Evolutionary conservation across 2,888 invertebrate genomes (phyloP), one percentile per base, ranked within the genome.

Genomic region (Drosophila demipolita): DNA sequence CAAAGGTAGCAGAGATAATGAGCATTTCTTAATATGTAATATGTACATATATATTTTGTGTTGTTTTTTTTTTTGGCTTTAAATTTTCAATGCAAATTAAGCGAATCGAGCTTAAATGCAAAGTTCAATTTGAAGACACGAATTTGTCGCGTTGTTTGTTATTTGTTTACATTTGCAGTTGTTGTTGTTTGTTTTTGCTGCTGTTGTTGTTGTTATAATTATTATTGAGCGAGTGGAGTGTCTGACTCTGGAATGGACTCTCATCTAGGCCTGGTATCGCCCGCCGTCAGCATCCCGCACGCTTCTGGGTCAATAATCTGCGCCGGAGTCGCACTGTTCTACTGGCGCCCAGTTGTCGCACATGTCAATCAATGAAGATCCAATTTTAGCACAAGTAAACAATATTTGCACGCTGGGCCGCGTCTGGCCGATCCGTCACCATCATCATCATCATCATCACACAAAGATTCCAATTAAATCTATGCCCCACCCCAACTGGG

Each of bases 381-480:
- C 90, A 90, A 90, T 86, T 87, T 87, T 90, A 90, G 87, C 87
- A 75, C 89, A 86, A 85, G 87, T 87, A 87, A 90, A 87, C 87
- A 90, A 90, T 89, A 80, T 82, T 85, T 78, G 75, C 87, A 78
- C 79, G 76, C 74, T 63, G 61, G 49, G 36, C 68, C 53, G 52
- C 50, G 67, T 53, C 54, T 35, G 67, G 49, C 57, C 66, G 62
- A 55, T 57, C 38, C 71, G 65, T 54, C 35, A 45, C 52, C 58
- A 53, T 65, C 53, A 35, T 32, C 29, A 57, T 20, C 55, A 65
- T 26, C 26, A 35, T 59, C 62, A 53, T 58, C 36, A 54, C 61
- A 50, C 33, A 58, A 66, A 38, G 57, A 70, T 55, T 49, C 62
- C 62, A 73, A 63, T 57, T 57, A 40, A 58, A 62, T 57, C 55